These are phyloP conservation scores for Notolabrus celidotus DNA, from an alignment of 2,797 vertebrate genomes.

Conservation along the genomic window DNA sequence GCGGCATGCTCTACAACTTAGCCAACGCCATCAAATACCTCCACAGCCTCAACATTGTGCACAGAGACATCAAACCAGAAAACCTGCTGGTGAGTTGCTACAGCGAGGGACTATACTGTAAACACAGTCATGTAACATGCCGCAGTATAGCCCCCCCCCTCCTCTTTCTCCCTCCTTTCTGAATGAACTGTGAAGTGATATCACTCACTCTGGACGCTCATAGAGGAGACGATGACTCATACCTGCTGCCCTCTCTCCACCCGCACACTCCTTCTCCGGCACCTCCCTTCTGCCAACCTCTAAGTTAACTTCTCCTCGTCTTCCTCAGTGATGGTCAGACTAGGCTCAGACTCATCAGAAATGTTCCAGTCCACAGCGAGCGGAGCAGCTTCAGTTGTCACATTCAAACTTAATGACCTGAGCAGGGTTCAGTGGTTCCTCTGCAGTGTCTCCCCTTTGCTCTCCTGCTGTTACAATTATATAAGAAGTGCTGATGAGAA, in stretches of 20 bases:
- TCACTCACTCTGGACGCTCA: constrained; percentile 48
- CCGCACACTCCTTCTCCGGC: constrained; percentile 41
- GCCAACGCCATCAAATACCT: constrained; percentile 98
- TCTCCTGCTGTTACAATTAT: neutral
- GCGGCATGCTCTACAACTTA: constrained; percentile 98
- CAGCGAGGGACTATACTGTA: neutral
- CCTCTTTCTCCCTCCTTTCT: constrained; percentile 32
- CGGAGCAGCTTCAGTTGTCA: neutral
- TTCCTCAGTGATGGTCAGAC: neutral
- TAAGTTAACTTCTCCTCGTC: constrained; percentile 5
- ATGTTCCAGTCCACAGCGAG: neutral
- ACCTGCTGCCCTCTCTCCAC: constrained; percentile 65
- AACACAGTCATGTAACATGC: constrained; percentile 20
- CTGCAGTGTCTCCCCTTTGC: neutral
- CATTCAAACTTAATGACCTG: neutral
- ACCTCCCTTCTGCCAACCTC: constrained; percentile 36
- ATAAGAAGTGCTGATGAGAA: constrained; percentile 4
- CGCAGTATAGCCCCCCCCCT: neutral
- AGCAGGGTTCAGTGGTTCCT: neutral
- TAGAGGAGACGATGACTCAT: constrained; percentile 67
- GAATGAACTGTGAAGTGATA: constrained; percentile 62
- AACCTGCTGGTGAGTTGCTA: constrained; percentile 92
- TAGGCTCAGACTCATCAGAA: constrained; percentile 1
- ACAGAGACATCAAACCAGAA: constrained; percentile 98
- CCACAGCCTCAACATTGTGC: constrained; percentile 97